phyloP scores from a whole-genome alignment of 2,888 invertebrate genomes.

The Rhogogaster chlorosoma region DNA sequence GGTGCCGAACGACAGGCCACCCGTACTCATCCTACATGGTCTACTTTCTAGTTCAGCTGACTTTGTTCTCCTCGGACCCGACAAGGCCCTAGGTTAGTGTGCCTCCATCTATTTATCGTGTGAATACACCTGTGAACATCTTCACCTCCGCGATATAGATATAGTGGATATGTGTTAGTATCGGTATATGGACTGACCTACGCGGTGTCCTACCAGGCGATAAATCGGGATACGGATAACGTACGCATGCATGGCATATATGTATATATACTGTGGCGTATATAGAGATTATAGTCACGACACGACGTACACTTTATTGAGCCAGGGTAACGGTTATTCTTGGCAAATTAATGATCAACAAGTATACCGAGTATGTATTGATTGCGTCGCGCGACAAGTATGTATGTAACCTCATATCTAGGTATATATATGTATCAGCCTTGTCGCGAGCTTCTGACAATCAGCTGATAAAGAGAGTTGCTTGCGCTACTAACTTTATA shows the following conservation, averaged over 20 bases:
- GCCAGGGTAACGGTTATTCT: background rate
- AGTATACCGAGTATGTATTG: background rate
- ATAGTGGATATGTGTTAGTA: too few species aligned
- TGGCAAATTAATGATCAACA: background rate
- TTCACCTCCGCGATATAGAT: too few species aligned
- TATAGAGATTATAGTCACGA: too few species aligned
- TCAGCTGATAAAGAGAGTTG: background rate
- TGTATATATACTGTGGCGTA: background rate
- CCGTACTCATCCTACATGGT: constrained; percentile 72
- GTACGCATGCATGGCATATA: background rate
- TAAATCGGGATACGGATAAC: background rate
- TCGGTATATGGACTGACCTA: too few species aligned
- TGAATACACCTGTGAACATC: background rate
- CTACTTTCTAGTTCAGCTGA: constrained; percentile 74
- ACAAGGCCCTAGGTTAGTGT: constrained; percentile 70
- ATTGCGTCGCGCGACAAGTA: background rate
- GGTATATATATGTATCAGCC: background rate
- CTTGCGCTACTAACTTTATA: background rate
- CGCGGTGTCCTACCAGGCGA: too few species aligned
- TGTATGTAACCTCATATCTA: background rate
- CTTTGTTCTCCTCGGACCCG: constrained; percentile 73
- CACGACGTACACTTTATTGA: background rate
- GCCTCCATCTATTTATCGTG: background rate
- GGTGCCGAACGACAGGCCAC: constrained; percentile 59
- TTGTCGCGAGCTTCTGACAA: background rate